phyloP scores from a whole-genome alignment of 2,888 invertebrate species.

The Eristalinus sepulchralis region DNA sequence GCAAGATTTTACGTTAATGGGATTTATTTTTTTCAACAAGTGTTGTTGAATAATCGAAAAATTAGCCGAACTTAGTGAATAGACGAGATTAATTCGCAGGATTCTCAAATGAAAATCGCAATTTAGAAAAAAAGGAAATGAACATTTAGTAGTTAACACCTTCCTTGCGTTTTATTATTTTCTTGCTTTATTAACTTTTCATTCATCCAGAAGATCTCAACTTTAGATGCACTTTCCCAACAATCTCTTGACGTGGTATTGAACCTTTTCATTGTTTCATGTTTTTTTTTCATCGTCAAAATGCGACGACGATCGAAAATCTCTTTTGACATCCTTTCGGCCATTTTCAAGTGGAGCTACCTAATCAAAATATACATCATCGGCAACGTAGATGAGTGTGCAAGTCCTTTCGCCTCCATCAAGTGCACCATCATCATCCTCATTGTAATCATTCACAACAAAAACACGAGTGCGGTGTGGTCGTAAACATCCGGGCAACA shows the following conservation, averaged over 20 bases:
- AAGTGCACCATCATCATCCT: constrained; percentile 51
- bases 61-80: no score
- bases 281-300: not conserved
- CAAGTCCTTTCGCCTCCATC: constrained; percentile 23
- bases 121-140: no score
- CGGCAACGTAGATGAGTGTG: constrained; percentile 17
- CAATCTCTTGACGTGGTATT: constrained; percentile 1
- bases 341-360: constrained; percentile 22
- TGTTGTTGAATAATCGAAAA: no score
- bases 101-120: no score
- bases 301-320: constrained; percentile 30
- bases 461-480: constrained; percentile 64
- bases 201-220: no score
- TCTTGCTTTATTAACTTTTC: no score
- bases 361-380: constrained; percentile 51
- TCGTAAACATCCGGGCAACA: constrained; percentile 67
- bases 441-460: constrained; percentile 48
- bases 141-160: no score
- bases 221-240: not conserved
- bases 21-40: no score
- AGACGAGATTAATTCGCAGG: no score
- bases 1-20: no score
- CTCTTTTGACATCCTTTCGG: constrained; percentile 12
- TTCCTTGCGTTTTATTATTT: no score
- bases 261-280: not conserved